Percentiles rank a stretch among this genome's conserved stretches.
Conservation (phyloP, 2,888 invertebrate species). For the Orchesella flavescens region DNA sequence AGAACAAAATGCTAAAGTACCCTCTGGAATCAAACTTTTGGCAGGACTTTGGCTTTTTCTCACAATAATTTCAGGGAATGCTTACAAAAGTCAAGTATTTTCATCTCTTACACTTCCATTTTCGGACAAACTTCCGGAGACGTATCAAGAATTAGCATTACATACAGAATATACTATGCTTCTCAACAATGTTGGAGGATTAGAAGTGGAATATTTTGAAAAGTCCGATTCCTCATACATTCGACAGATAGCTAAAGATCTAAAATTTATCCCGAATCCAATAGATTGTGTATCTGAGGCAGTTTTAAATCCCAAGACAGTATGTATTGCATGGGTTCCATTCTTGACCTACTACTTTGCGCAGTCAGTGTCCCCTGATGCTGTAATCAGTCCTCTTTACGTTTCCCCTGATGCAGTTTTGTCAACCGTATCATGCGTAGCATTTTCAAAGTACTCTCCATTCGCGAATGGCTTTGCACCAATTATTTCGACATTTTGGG, state of each 20-base stretch:
- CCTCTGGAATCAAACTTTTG: neutral
- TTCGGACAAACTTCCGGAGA: constrained; percentile 20
- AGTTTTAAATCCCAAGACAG: constrained; percentile 34
- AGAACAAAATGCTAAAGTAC: constrained; percentile 29
- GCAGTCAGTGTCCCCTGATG: constrained; percentile 27
- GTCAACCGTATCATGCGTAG: neutral
- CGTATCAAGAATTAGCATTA: constrained; percentile 22
- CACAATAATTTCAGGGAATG: constrained; percentile 33
- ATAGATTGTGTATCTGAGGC: constrained; percentile 20
- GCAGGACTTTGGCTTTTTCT: constrained; percentile 32
- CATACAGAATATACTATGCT: neutral
- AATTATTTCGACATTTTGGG: constrained; percentile 31
- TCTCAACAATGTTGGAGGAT: constrained; percentile 42
- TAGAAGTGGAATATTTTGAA: constrained; percentile 43
- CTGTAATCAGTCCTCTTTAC: neutral
- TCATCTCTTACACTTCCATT: constrained; percentile 44
- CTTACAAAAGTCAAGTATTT: constrained; percentile 53
- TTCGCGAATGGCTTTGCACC: constrained; percentile 20
- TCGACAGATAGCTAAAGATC: constrained; percentile 5
- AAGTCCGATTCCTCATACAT: constrained; percentile 17
- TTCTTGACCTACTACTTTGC: constrained; percentile 27
- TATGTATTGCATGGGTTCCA: constrained; percentile 49
- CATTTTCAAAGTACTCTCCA: constrained; percentile 44
- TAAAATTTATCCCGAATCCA: constrained; percentile 23
- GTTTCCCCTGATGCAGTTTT: constrained; percentile 9